phyloP scores from a whole-genome alignment of 2,797 vertebrate species.

The Amniataba percoides region DNA sequence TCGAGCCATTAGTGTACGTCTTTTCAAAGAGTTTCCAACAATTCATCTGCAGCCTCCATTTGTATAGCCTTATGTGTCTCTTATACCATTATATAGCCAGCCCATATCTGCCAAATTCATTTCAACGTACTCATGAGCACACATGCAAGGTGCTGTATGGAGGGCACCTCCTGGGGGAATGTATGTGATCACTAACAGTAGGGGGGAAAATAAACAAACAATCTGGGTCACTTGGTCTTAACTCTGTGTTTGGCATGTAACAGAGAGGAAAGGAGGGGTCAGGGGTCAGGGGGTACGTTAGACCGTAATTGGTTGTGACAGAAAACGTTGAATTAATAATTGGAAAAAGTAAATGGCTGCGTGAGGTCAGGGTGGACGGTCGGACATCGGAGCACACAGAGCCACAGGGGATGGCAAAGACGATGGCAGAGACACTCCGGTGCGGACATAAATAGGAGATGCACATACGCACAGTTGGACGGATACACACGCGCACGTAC shows the following conservation, averaged over 20 bases:
- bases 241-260: slow-evolving; percentile 54
- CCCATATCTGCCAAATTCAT: slow-evolving; percentile 39
- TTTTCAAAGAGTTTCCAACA: slow-evolving; percentile 50
- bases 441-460: slow-evolving; percentile 27
- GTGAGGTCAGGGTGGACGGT: slow-evolving; percentile 44
- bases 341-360: slow-evolving; percentile 65
- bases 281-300: slow-evolving; percentile 59
- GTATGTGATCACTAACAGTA: slow-evolving; percentile 62
- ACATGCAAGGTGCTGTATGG: slow-evolving; percentile 30
- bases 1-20: slow-evolving; percentile 48
- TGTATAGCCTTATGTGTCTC: slow-evolving; percentile 18
- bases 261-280: slow-evolving; percentile 52
- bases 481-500: background rate
- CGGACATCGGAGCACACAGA: slow-evolving; percentile 25
- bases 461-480: background rate
- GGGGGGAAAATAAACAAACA: slow-evolving; percentile 61
- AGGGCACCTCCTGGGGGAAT: slow-evolving; percentile 51
- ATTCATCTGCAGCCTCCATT: slow-evolving; percentile 30
- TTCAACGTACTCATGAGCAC: slow-evolving; percentile 33
- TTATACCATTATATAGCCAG: slow-evolving; percentile 11
- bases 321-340: slow-evolving; percentile 82
- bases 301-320: slow-evolving; percentile 73
- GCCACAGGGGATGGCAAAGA: slow-evolving; percentile 50
- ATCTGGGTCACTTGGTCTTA: slow-evolving; percentile 69
- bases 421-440: slow-evolving; percentile 34